A percentile compares a stretch with the other conserved stretches of the same genome.
Conservation (phyloP, 2,888 invertebrate genomes). For the Drosophila koepferae region DNA sequence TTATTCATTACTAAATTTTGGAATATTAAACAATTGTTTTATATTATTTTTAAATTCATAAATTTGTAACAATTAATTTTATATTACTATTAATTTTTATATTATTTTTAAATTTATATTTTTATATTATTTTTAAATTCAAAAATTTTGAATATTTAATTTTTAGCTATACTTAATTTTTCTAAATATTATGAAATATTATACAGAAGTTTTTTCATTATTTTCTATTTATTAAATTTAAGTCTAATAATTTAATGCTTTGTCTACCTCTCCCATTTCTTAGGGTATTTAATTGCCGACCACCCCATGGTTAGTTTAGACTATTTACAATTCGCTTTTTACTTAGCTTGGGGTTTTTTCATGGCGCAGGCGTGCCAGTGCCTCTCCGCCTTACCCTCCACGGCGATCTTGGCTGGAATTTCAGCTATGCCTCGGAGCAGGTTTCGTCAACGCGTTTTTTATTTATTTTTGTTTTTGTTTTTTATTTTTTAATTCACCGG, state of each 20-base stretch:
- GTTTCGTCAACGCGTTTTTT: slow-evolving; percentile 63
- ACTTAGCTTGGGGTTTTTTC: slow-evolving; percentile 47
- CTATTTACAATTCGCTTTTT: slow-evolving; percentile 48
- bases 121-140: too few species aligned
- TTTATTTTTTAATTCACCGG: slow-evolving; percentile 75
- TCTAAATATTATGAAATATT: too few species aligned
- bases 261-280: neutral
- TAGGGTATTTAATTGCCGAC: neutral
- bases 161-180: too few species aligned
- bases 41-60: too few species aligned
- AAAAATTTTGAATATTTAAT: too few species aligned
- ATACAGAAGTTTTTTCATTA: too few species aligned
- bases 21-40: too few species aligned
- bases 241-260: neutral
- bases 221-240: neutral
- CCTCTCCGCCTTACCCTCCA: slow-evolving; percentile 6
- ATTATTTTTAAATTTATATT: too few species aligned
- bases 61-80: too few species aligned
- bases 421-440: slow-evolving; percentile 72
- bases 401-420: slow-evolving; percentile 59
- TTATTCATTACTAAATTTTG: too few species aligned
- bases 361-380: slow-evolving; percentile 52
- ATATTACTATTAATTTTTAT: too few species aligned
- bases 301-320: neutral
- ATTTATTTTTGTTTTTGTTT: neutral